phyloP scores from a whole-genome alignment of 2,113 vertebrate genomes.

The Phrynocephalus versicolor region DNA sequence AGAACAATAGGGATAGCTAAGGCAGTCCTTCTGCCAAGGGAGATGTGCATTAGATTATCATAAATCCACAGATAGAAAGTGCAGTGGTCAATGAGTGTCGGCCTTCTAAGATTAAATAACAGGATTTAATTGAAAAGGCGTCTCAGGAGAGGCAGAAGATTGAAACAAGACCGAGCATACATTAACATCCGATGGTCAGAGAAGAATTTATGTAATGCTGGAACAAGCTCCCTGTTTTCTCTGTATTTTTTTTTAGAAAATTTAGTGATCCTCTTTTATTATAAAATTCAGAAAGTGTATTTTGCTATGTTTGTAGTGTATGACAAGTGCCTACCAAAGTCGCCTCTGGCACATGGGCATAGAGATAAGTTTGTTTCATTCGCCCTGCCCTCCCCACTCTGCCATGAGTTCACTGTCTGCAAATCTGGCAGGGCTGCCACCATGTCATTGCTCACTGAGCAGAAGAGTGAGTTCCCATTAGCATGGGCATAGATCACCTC shows the following conservation, averaged over 20 bases:
- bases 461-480: background rate
- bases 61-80: slow-evolving; percentile 75
- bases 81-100: slow-evolving; percentile 70
- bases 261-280: slow-evolving; percentile 12
- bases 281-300: slow-evolving; percentile 1
- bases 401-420: background rate
- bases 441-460: background rate
- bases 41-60: slow-evolving; percentile 75
- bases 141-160: slow-evolving; percentile 57
- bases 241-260: slow-evolving; percentile 8
- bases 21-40: slow-evolving; percentile 65
- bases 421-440: background rate
- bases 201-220: slow-evolving; percentile 47
- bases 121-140: slow-evolving; percentile 72
- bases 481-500: background rate
- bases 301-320: background rate
- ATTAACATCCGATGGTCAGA: slow-evolving; percentile 43
- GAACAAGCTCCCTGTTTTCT: background rate
- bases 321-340: background rate
- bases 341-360: background rate
- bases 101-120: slow-evolving; percentile 71
- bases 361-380: background rate
- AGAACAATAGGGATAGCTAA: slow-evolving; percentile 76
- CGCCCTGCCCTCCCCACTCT: background rate
- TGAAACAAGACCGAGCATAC: slow-evolving; percentile 59